Evolutionary conservation across 1,140 invertebrate species (phyloP).

Genomic region (Platyscapa corneri): DNA sequence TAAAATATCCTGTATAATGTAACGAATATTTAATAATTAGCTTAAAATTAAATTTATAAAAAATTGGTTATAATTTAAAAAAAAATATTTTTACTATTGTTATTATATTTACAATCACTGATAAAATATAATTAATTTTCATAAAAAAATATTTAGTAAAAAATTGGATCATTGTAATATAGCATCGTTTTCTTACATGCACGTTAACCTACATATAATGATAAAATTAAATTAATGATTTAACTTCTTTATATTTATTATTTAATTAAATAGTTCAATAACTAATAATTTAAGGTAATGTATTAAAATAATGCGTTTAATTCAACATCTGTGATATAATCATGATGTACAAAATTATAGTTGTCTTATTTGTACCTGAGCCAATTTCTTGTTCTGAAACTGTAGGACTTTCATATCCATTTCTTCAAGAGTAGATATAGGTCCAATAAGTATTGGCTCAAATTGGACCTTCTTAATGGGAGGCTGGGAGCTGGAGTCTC

Average conservation of each 20-base stretch:
- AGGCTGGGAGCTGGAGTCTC: conserved; percentile 78
- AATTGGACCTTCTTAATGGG: conserved; percentile 95
- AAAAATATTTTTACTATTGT: background rate
- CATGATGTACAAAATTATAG: background rate
- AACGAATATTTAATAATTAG: too few species aligned
- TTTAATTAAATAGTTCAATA: background rate
- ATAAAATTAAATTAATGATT: too few species aligned
- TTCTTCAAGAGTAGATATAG: conserved; percentile 95
- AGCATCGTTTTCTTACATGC: too few species aligned
- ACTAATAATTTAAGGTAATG: background rate
- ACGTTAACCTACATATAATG: too few species aligned
- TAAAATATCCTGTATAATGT: too few species aligned
- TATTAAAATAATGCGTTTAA: background rate
- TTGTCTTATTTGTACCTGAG: conserved; percentile 81
- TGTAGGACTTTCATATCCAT: conserved; percentile 97
- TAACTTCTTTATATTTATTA: background rate
- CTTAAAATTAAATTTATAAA: too few species aligned
- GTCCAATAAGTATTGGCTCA: conserved; percentile 93
- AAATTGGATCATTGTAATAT: too few species aligned
- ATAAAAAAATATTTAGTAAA: too few species aligned
- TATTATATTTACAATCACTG: background rate
- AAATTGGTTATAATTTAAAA: background rate
- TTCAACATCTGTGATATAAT: background rate
- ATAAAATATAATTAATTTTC: background rate
- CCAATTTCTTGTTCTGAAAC: conserved; percentile 97